Base-by-base conservation (phyloP, 1,140 invertebrate species). In the Alviniconcha marisindica region DNA sequence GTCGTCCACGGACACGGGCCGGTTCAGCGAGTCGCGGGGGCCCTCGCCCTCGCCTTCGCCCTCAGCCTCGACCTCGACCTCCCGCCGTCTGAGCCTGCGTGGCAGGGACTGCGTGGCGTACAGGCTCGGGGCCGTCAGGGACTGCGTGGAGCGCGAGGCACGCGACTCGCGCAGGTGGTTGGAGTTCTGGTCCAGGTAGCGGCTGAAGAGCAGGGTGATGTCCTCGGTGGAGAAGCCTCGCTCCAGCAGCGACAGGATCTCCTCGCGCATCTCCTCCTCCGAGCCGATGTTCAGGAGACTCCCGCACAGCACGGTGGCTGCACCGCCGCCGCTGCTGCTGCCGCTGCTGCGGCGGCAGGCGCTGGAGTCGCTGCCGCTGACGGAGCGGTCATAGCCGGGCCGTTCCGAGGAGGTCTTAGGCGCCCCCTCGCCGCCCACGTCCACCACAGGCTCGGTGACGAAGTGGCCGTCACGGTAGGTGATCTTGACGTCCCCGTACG, bases 381-480 rank as follows among this genome's bases (percentile, higher is more conserved):
- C 2, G 24, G 40, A 0, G 21, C 77, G 77, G 15, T 54, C 12
- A 21, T 77, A 44, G 48, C 18, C 14, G 0, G 40, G 28, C 18
- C 24, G 7, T 0, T 74, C 77, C 33, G 60, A 28, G 24, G 24
- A 21, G n/a, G 15, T 66, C 24, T 48, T 2, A 21, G 21, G 42
- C 18, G 24, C 21, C 48, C 33, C 48, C 40, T 36, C 44, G 3
- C 33, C 77, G 21, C 40, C 31, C 5, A n/a, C 73, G 4, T 51
- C 42, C 14, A 42, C 66, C n/a, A n/a, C n/a, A 10, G 33, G 73
- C 18, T 78, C 87, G 40, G 87, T 85, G 2, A 89, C 88, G 83
- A 90, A 90, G 36, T 89, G 88, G 1, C 89, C 89, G 82, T 90
- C 85, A 36, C 82, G 83, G 76, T 90, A 90, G 2, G 84, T 60